Base-by-base conservation (phyloP, 2,113 vertebrate genomes). In the Propithecus coquereli region DNA sequence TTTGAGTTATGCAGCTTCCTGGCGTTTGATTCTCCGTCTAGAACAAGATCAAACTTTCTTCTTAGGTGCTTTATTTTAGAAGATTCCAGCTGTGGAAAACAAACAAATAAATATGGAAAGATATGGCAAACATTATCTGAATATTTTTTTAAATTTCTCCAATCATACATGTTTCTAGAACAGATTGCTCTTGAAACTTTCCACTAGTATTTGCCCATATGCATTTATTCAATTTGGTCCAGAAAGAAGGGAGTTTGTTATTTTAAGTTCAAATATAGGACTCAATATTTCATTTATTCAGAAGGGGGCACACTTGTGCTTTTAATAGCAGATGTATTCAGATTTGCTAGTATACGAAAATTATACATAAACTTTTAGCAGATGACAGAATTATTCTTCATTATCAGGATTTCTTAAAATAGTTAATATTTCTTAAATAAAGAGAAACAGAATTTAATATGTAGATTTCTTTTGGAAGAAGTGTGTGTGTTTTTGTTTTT, bases 281-380 rank as follows among this genome's bases (percentile, higher is more conserved):
- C 94, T 97, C 96, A 97, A 76, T 98, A 97, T 97, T 97, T 93
- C 70, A 71, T 97, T 98, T 98, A 97, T 98, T 98, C 98, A 98
- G 97, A 98, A 98, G 98, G 96, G 98, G 97, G 97, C 97, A 96
- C 85, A 95, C 96, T 97, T 98, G 98, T 98, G 93, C 97, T 97
- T 97, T 95, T 98, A 92, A 97, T 97, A 97, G 86, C 88, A 96
- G 73, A 97, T 92, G 45, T 91, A 97, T 96, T 98, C 95, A 90
- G 61, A 97, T 92, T 77, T 81, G 18, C 74, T 96, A 77, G 63
- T 89, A 45, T 92, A 34, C 79, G 17, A 70, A 77, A 90, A 94
- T 70, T 76, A 92, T 40, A 86, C 30, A 86, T 77, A 96, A 79
- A 81, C 43, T 91, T 95, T 94, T 87, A 92, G 37, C 18, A 91